These are phyloP conservation scores for Arctopsyche grandis DNA, from an alignment of 1,140 invertebrate genomes.

Conservation along the genomic window DNA sequence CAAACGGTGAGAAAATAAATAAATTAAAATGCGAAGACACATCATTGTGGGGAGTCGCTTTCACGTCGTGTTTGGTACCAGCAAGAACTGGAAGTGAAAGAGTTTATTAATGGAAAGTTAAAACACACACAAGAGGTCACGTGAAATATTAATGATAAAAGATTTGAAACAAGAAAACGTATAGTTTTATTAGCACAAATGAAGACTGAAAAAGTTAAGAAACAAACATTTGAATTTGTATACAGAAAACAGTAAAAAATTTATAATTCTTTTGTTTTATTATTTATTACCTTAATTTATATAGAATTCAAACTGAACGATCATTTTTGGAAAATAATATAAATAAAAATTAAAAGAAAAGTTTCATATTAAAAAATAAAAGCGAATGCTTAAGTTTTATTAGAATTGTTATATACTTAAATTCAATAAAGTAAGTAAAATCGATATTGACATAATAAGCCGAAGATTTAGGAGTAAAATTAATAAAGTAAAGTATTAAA, in stretches of 20 bases:
- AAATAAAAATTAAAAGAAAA: not conserved
- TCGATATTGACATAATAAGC: no score
- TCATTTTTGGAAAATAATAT: not conserved
- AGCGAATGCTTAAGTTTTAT: no score
- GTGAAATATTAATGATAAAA: conserved; percentile 26
- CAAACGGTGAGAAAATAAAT: conserved; percentile 16
- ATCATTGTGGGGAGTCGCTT: conserved; percentile 22
- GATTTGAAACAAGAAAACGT: conserved; percentile 16
- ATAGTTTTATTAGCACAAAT: conserved; percentile 31
- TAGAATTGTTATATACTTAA: no score
- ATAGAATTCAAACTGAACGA: no score
- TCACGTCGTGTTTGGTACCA: conserved; percentile 47
- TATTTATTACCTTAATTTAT: no score
- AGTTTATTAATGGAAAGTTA: conserved; percentile 46
- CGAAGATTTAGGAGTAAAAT: no score
- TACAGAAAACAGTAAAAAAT: not conserved
- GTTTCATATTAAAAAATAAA: no score
- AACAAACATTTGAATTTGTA: not conserved
- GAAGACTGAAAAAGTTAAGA: conserved; percentile 28
- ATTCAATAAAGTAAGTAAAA: no score
- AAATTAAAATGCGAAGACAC: not conserved
- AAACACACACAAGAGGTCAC: conserved; percentile 30
- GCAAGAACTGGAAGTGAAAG: conserved; percentile 46
- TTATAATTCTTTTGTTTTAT: not conserved
- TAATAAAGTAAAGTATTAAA: no score